Percentiles rank a stretch among this genome's conserved stretches.
Conservation (phyloP, 2,113 vertebrate species). For the Poecile atricapillus region DNA sequence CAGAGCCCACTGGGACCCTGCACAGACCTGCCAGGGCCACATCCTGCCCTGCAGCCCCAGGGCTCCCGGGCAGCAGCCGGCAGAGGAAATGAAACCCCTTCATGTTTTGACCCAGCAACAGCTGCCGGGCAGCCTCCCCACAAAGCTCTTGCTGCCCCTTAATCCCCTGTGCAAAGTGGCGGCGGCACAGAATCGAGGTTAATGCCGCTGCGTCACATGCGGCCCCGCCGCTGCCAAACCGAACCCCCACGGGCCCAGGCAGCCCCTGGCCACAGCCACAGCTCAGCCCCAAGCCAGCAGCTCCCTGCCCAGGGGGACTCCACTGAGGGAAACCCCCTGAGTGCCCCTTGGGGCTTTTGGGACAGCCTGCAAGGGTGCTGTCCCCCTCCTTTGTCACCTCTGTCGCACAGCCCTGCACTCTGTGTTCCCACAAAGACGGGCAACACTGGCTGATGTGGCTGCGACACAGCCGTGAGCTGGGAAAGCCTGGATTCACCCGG, state of each 20-base stretch:
- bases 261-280: neutral
- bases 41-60: neutral
- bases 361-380: neutral
- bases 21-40: neutral
- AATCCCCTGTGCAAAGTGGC: conserved; percentile 15
- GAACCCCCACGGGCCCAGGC: neutral
- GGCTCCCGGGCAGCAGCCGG: rapidly evolving
- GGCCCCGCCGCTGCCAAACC: neutral
- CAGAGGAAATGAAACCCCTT: neutral
- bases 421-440: neutral
- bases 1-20: rapidly evolving
- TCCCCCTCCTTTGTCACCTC: neutral
- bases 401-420: neutral
- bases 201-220: conserved; percentile 57
- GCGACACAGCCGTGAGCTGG: neutral
- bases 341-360: neutral
- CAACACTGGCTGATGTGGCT: neutral
- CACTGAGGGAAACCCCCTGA: neutral
- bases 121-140: neutral
- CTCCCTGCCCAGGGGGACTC: rapidly evolving
- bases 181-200: conserved; percentile 36
- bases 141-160: neutral
- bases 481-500: neutral
- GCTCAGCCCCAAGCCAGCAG: neutral
- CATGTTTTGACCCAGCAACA: neutral